Evolutionary conservation across 1,140 invertebrate genomes (phyloP).

Genomic region (Temnothorax curvispinosus): DNA sequence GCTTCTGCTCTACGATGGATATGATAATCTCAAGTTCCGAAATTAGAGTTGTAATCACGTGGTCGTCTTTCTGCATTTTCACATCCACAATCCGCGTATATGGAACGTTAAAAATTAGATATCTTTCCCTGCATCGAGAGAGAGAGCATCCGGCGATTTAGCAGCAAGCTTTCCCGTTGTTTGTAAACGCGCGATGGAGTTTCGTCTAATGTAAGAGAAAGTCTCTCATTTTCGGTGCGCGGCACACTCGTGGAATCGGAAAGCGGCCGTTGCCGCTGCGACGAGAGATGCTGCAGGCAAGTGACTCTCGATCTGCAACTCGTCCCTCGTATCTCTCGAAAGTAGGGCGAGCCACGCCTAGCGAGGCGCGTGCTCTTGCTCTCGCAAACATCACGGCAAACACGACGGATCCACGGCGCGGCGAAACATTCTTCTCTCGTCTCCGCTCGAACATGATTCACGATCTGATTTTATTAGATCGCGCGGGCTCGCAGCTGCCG

Average conservation of each 20-base stretch:
- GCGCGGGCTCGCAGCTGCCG: slow-evolving; percentile 15
- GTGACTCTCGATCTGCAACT: slow-evolving; percentile 66
- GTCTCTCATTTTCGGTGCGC: slow-evolving; percentile 52
- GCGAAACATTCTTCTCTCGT: slow-evolving; percentile 12
- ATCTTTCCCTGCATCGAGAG: slow-evolving; percentile 26
- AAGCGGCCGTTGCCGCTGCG: slow-evolving; percentile 36
- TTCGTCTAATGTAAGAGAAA: slow-evolving; percentile 63
- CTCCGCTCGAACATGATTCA: slow-evolving; percentile 26
- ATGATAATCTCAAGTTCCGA: slow-evolving; percentile 29
- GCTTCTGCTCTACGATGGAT: not conserved
- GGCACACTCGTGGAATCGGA: slow-evolving; percentile 56
- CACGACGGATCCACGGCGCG: slow-evolving; percentile 9
- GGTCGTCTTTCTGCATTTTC: not conserved
- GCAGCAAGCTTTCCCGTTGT: slow-evolving; percentile 36
- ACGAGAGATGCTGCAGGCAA: slow-evolving; percentile 53
- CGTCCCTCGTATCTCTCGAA: slow-evolving; percentile 63
- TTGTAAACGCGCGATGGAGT: slow-evolving; percentile 45
- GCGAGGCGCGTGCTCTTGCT: slow-evolving; percentile 35
- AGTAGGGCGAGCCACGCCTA: slow-evolving; percentile 73
- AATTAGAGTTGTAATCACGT: slow-evolving; percentile 35
- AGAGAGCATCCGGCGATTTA: slow-evolving; percentile 26
- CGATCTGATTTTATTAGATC: slow-evolving; percentile 40
- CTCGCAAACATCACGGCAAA: slow-evolving; percentile 46
- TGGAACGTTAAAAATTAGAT: slow-evolving; percentile 63
- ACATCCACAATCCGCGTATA: not conserved